Evolutionary conservation across 64 coral and sea anemone genomes (phyloP), one percentile per base, ranked within the genome.

Genomic region (Montipora foliosa): DNA sequence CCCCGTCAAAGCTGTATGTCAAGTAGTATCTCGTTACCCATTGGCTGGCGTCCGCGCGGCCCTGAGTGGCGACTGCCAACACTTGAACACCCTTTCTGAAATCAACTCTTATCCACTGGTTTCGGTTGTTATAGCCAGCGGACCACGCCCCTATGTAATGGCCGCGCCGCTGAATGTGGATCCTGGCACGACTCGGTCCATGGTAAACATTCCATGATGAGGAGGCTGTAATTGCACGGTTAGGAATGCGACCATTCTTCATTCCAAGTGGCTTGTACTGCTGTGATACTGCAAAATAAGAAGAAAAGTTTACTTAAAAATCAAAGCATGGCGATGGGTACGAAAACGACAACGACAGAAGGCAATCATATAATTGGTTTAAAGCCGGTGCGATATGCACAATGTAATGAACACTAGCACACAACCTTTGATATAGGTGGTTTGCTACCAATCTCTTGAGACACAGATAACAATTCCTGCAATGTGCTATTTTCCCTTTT

Each of bases 1-100:
- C 77, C 8, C 96, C 96, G 57, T 95, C 93, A 13, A 97, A 49
- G 51, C 96, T 92, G 96, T 97, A 97, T 0, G 77, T 92, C 13
- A 97, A n/a, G 60, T 92, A 97, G 46, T 97, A 97, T 58, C 92
- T 45, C 1, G 83, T 92, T 70, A 97, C 95, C 95, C 95, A 97
- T 53, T 94, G 92, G 78, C 58, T 92, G 55, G 24, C 20, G 19
- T 97, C 95, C 4, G 88, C 64, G 21, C 95, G 83, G 44, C 95
- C 95, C 71, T 97, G 95, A 17, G 92, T 95, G 14, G 95, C 95
- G 1, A 87, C 61, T 22, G 87, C 89, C 17, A 90, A 82, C 21
- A 97, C 50, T 47, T 90, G 89, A 76, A 95, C 91, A 15, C 89
- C 83, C 67, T 46, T 91, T 12, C 55, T 78, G 55, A 97, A 92